These are phyloP conservation scores for Pammene fasciana DNA, from an alignment of 2,888 invertebrate genomes.

Conservation along the genomic window DNA sequence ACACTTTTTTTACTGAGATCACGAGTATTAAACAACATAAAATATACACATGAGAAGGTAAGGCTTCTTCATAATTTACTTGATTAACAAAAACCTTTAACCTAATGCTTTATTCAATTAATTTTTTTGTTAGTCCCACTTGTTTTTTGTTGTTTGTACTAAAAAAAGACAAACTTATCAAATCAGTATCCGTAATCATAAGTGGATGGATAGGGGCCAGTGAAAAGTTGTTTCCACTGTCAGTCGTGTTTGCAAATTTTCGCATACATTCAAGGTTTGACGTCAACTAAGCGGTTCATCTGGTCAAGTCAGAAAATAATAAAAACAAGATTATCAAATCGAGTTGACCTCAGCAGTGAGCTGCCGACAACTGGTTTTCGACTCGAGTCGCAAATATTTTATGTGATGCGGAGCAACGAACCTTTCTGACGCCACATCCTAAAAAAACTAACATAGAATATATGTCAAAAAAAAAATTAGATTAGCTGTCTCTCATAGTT, in stretches of 20 bases:
- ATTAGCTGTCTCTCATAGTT: no score
- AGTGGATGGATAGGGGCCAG: neutral
- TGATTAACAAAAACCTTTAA: no score
- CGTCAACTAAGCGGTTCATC: constrained; percentile 15
- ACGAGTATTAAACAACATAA: no score
- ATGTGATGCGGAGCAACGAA: constrained; percentile 35
- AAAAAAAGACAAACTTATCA: no score
- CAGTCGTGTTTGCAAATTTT: neutral
- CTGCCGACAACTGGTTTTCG: constrained; percentile 32
- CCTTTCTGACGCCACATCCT: constrained; percentile 25
- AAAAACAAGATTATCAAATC: constrained; percentile 35
- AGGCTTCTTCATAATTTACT: no score
- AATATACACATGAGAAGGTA: no score
- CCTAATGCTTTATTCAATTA: no score
- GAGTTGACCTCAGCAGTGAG: constrained; percentile 20
- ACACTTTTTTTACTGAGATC: no score
- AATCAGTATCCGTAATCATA: no score
- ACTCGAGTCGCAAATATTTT: constrained; percentile 26
- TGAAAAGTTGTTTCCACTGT: neutral
- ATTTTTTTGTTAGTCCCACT: no score
- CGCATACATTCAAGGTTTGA: constrained; percentile 11
- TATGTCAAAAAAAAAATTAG: no score
- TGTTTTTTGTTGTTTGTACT: no score
- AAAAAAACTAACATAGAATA: neutral
- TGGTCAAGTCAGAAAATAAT: constrained; percentile 11